phyloP scores from a whole-genome alignment of 1,140 invertebrate genomes.

The Mercenaria mercenaria region DNA sequence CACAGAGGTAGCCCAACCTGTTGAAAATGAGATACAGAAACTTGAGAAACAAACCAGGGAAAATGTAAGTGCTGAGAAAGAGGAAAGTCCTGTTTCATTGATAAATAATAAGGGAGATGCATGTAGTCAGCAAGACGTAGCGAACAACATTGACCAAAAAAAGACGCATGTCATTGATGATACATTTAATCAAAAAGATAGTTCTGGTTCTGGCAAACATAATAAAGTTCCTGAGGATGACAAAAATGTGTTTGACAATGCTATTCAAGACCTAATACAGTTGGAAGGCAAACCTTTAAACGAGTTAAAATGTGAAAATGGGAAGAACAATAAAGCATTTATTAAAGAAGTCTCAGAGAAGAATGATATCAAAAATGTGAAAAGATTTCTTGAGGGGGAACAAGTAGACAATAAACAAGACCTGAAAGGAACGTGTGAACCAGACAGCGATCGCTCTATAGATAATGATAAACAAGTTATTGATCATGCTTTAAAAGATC shows the following conservation, averaged over 20 bases:
- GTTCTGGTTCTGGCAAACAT: background rate
- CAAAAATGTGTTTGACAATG: constrained; percentile 3
- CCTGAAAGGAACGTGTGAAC: background rate
- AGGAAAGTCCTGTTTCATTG: background rate
- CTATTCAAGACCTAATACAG: constrained; percentile 1
- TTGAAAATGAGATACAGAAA: too few species aligned
- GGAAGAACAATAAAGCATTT: too few species aligned
- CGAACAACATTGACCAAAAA: too few species aligned
- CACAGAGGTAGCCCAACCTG: too few species aligned
- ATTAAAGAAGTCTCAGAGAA: too few species aligned
- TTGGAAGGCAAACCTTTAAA: background rate
- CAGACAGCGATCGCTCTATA: background rate
- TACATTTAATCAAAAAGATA: background rate
- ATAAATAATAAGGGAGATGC: background rate
- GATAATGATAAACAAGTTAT: constrained; percentile 36
- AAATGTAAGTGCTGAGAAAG: background rate
- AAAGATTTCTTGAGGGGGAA: too few species aligned
- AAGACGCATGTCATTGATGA: background rate
- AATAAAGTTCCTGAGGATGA: background rate
- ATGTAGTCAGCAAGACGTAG: background rate
- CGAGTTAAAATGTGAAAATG: too few species aligned
- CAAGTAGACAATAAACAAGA: background rate
- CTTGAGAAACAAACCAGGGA: too few species aligned
- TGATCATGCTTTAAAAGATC: constrained; percentile 30
- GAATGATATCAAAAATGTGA: background rate